Evolutionary conservation across 2,113 vertebrate species (phyloP), one percentile per base, ranked within the genome.

Genomic region (Tupaia tana): DNA sequence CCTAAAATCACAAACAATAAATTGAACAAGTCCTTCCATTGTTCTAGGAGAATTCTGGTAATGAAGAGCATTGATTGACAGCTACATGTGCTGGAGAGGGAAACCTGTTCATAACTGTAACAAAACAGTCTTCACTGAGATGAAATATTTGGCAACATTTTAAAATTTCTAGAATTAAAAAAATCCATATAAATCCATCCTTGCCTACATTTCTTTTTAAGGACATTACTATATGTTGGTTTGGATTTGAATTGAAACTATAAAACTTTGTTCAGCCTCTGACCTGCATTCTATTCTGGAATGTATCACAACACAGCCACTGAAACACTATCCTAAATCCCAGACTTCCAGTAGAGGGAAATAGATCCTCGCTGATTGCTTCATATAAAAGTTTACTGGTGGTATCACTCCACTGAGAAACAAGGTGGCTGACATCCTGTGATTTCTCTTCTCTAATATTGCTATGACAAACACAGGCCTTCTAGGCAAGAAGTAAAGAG

Each of bases 11-110:
- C 25, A 96, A 86, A 83, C 64, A 82, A 86, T 67, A 59, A n/a
- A 67, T 66, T 6, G 96, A 88, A 83, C 25, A 54, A 91, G 54
- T 15, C 67, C 52, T 92, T 86, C 87, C 43, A 90, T 70, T 66
- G 56, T 63, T 90, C 91, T 58, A 8, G 74, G 61, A 93, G 64
- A 69, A 93, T 95, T 89, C 91, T 92, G 87, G 29, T 59, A 90
- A 98, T 80, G 79, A 93, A 93, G 31, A 89, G 69, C 52, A 66
- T 61, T 98, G 98, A 98, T 82, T 98, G 98, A 97, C 97, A 98
- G 97, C 94, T 91, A 29, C 97, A 95, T 81, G 79, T 98, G 96
- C 81, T 73, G 2, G 59, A 86, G 34, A 71, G 27, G 79, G 69
- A 93, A 86, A 73, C 66, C 69, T 95, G 90, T 97, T 97, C 80